Evolutionary conservation across 2,888 invertebrate genomes (phyloP), one percentile per base, ranked within the genome.

Genomic region (Ctena decussata): DNA sequence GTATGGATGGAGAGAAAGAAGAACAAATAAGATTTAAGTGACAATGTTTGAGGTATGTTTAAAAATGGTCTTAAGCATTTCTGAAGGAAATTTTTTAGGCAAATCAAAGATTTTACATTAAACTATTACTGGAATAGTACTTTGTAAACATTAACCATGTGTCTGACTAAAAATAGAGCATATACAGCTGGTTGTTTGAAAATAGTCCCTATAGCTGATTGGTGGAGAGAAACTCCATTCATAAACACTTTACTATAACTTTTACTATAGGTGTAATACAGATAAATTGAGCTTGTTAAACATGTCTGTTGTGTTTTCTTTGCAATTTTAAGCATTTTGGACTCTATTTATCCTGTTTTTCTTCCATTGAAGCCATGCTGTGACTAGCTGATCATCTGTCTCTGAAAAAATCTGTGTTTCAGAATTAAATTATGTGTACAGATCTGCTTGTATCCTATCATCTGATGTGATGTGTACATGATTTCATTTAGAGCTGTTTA

Each of bases 131-230:
- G n/a, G 27, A 30, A 27, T 30, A 30, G 57, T 57, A 57, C 27
- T 57, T 57, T 57, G 30, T 57, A 57, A 57, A 57, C 41, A 70
- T 70, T 39, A 70, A 37, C 70, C 70, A 70, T 70, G 70, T 70
- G 70, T 70, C 24, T 70, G 37, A 32, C 70, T 41, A 70, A 41
- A 70, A 70, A 70, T 70, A 70, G 70, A 70, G 70, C 41, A n/a
- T 35, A 41, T 70, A 70, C 70, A 70, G 70, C 70, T 41, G 39
- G 75, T 57, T 74, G 77, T 75, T 46, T 85, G 92, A 91, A 92
- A 92, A 92, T 91, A 91, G 91, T 91, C 90, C 92, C 89, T 65
- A 72, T 83, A 79, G 83, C 89, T 92, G 91, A 92, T 92, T 92
- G 91, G 92, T 87, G 85, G 86, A 91, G 37, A 74, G 35, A 6